A percentile compares a stretch with the other conserved stretches of the same genome.
Conservation (phyloP, 2,888 invertebrate species). For the Alloscopus bannaensis region DNA sequence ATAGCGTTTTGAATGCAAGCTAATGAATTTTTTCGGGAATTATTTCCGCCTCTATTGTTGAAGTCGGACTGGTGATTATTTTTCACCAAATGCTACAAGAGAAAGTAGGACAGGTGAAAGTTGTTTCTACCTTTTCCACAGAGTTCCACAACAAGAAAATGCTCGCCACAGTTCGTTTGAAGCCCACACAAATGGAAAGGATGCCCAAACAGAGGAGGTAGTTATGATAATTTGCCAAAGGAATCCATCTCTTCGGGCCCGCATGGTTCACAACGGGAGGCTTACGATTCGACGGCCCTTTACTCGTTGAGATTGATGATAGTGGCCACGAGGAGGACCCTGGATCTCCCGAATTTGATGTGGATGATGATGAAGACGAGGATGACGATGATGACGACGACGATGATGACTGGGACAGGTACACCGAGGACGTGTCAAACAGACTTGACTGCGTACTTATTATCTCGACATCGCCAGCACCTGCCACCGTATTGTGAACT, state of each 20-base stretch:
- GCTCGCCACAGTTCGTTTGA: constrained; percentile 60
- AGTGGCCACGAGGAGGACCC: constrained; percentile 39
- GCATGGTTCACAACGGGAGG: constrained; percentile 38
- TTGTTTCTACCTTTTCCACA: constrained; percentile 60
- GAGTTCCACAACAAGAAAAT: constrained; percentile 67
- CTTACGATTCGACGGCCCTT: constrained; percentile 52
- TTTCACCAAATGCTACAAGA: not conserved
- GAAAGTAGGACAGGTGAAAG: not conserved
- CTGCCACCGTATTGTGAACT: constrained; percentile 39
- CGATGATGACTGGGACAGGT: constrained; percentile 25
- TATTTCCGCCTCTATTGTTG: not conserved
- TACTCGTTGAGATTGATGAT: constrained; percentile 46
- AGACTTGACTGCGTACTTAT: constrained; percentile 54
- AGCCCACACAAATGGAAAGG: constrained; percentile 60
- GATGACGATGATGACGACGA: constrained; percentile 31
- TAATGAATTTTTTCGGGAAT: not conserved
- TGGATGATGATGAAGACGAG: constrained; percentile 13
- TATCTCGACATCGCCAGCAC: constrained; percentile 36
- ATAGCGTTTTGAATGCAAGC: not conserved
- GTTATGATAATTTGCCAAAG: constrained; percentile 43
- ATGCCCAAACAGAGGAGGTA: constrained; percentile 63
- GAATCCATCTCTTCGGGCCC: constrained; percentile 55
- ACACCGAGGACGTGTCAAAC: constrained; percentile 49
- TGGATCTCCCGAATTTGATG: constrained; percentile 12
- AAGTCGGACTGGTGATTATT: not conserved